phyloP scores from a whole-genome alignment of 1,140 invertebrate species.

The Mya arenaria region DNA sequence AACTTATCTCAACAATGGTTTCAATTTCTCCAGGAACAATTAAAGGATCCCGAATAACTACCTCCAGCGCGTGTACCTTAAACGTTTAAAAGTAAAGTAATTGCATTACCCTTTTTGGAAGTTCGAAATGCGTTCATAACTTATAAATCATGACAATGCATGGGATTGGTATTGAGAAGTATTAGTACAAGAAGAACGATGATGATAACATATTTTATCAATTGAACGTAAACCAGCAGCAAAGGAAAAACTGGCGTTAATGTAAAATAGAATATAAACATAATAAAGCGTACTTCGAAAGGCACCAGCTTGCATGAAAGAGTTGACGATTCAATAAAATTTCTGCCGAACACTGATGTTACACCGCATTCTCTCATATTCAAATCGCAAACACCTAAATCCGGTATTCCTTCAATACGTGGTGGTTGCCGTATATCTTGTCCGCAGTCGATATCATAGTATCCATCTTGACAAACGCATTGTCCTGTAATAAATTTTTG shows the following conservation, averaged over 20 bases:
- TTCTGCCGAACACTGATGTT: slow-evolving; percentile 4
- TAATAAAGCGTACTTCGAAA: not conserved
- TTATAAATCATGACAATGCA: no score
- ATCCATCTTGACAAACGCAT: not conserved
- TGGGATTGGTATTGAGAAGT: not conserved
- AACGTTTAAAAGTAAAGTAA: not conserved
- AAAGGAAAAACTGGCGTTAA: not conserved
- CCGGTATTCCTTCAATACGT: slow-evolving; percentile 8
- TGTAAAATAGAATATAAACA: not conserved
- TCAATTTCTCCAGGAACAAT: not conserved
- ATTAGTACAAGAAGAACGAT: not conserved
- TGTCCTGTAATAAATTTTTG: not conserved
- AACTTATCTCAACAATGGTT: not conserved
- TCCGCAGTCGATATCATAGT: not conserved
- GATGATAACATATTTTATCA: not conserved
- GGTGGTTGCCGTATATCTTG: not conserved
- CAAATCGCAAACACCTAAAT: slow-evolving; percentile 13
- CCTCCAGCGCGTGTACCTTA: not conserved
- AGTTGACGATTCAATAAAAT: not conserved
- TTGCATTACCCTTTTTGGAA: not conserved
- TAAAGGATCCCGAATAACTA: not conserved
- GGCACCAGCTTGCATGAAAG: not conserved
- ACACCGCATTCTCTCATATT: not conserved
- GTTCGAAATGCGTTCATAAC: not conserved
- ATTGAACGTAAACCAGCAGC: not conserved